Base-by-base conservation (phyloP, 2,888 invertebrate species). In the Diadromus collaris region DNA sequence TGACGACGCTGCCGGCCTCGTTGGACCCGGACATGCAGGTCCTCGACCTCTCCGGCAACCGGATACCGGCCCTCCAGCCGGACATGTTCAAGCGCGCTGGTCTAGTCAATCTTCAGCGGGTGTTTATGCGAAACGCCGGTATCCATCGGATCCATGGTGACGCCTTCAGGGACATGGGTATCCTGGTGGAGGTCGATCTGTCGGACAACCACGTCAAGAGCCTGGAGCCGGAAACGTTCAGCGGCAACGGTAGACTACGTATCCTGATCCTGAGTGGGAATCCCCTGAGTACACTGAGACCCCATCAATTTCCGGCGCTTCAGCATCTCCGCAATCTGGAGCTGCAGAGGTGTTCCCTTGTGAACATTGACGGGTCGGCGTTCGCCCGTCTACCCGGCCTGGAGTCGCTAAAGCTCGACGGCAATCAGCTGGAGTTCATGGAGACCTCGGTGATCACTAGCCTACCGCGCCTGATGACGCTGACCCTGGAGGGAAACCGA, bases 151-250 rank as follows among this genome's bases (percentile, higher is more conserved):
- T 97, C 81, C 95, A 97, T 90, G 93, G 94, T 73, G 96, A 97
- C 87, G 96, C 97, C n/a, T 97, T 97, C 91, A 93, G 95, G 86
- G 96, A 97, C 88, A 93, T 97, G 86, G 95, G 95, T 80, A 97
- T 97, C 83, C 92, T 97, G 58, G 94, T 97, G 32, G 97, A 97
- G 92, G 95, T 97, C 78, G 97, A 97, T 92, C 92, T 97, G 86
- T 96, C 95, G 64, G 95, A 96, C 88, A 97, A 97, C 92, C 93
- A 94, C 86, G 93, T 97, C 77, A 93, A 93, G 76, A 93, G 92
- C 87, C 90, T 97, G 70, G 95, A 97, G 82, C 94, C 94, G 82
- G 94, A 95, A 80, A 97, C 97, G 63, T 97, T 97, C 88, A 93
- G 94, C 89, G 97, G 97, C 82, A 97, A 97, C 92, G 96, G 96